Conservation (phyloP, 2,888 invertebrate genomes). For the Mactromeris polynyma region DNA sequence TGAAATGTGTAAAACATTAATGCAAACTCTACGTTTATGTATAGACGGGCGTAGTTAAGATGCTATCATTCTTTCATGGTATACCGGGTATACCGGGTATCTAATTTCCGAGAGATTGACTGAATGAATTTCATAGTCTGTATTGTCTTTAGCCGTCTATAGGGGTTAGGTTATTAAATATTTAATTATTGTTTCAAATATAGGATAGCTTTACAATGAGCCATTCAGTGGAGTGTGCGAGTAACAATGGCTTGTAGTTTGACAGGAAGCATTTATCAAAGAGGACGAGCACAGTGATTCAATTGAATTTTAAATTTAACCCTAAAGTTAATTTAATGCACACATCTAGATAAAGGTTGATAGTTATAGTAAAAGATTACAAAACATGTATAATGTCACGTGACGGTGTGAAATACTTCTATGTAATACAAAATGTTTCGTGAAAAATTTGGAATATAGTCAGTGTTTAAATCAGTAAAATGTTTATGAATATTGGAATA, state of each 20-base stretch:
- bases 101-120: neutral
- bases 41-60: conserved; percentile 5
- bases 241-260: neutral
- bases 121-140: neutral
- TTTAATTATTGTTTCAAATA: conserved; percentile 10
- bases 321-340: conserved; percentile 10
- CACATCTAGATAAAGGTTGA: neutral
- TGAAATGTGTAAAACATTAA: neutral
- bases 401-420: neutral
- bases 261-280: neutral
- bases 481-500: neutral
- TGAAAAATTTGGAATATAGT: neutral
- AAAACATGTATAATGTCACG: neutral
- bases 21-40: too few species aligned
- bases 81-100: conserved; percentile 1
- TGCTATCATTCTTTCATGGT: neutral
- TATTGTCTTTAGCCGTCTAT: neutral
- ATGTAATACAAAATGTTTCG: neutral
- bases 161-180: conserved; percentile 1
- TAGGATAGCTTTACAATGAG: neutral
- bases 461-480: neutral
- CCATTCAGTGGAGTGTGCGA: neutral
- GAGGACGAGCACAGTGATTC: neutral
- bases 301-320: conserved; percentile 6
- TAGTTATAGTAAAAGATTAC: neutral